phyloP scores from a whole-genome alignment of 2,888 invertebrate genomes.

The Pogonocherus hispidulus region DNA sequence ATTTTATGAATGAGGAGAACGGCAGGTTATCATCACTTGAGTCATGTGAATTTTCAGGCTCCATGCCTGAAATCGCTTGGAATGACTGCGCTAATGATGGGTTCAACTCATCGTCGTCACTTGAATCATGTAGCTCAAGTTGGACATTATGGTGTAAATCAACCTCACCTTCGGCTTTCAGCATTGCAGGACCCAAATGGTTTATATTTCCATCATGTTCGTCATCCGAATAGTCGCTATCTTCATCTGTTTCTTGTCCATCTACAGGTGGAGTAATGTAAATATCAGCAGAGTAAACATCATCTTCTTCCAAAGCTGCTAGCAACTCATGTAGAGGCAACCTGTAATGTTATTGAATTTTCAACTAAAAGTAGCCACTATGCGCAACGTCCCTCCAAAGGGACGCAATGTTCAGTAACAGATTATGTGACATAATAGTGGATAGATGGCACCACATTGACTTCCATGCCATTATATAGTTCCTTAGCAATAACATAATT shows the following conservation, averaged over 20 bases:
- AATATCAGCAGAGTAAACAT: not conserved
- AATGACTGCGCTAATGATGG: too few species aligned
- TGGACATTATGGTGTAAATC: not conserved
- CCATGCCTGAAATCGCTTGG: too few species aligned
- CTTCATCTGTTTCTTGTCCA: slow-evolving; percentile 19
- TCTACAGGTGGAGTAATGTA: slow-evolving; percentile 8
- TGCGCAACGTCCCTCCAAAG: not conserved
- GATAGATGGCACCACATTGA: not conserved
- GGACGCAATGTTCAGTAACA: not conserved
- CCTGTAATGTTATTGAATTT: not conserved
- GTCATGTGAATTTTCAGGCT: too few species aligned
- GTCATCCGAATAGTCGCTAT: slow-evolving; percentile 20
- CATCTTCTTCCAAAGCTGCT: not conserved
- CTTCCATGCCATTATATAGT: not conserved
- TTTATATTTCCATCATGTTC: slow-evolving; percentile 3
- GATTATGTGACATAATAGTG: not conserved
- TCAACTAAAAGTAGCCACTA: not conserved
- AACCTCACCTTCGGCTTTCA: slow-evolving; percentile 1
- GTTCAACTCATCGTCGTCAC: too few species aligned
- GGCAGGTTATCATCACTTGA: too few species aligned
- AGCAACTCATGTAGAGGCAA: not conserved
- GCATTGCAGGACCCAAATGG: slow-evolving; percentile 17
- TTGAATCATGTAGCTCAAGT: too few species aligned
- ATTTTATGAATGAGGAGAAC: too few species aligned
- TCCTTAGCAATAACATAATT: not conserved